Conservation (phyloP, 2,888 invertebrate species). For the Cataglyphis livida region DNA sequence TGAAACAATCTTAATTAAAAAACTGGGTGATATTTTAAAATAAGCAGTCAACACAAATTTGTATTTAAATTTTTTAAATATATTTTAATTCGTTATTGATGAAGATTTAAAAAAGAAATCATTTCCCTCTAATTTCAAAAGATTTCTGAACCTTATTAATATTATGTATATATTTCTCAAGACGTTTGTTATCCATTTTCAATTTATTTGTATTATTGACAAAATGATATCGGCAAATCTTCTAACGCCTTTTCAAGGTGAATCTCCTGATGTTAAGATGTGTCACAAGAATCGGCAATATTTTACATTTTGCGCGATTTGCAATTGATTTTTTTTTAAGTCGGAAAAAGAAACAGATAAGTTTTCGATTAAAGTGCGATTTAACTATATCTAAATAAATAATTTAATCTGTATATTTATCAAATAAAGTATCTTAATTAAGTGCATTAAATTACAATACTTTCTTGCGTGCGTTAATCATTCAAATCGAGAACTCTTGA, state of each 20-base stretch:
- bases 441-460: constrained; percentile 5
- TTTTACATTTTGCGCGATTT: constrained; percentile 8
- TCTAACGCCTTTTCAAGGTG: not conserved
- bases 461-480: constrained; percentile 16
- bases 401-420: constrained; percentile 16
- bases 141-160: not conserved
- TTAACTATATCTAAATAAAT: constrained; percentile 26
- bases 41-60: not conserved
- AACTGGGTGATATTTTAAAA: not conserved
- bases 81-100: not conserved
- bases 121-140: no score
- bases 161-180: not conserved
- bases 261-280: not conserved
- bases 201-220: not conserved
- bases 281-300: not conserved
- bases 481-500: constrained; percentile 4
- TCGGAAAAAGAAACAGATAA: not conserved
- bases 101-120: not conserved
- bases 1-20: not conserved
- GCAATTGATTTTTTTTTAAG: constrained; percentile 17
- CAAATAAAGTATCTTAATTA: constrained; percentile 37
- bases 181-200: not conserved
- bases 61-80: not conserved
- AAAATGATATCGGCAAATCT: constrained; percentile 11
- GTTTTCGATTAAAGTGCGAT: constrained; percentile 42